Evolutionary conservation across 1,140 invertebrate species (phyloP), one percentile per base, ranked within the genome.

Genomic region (Hetaerina americana): DNA sequence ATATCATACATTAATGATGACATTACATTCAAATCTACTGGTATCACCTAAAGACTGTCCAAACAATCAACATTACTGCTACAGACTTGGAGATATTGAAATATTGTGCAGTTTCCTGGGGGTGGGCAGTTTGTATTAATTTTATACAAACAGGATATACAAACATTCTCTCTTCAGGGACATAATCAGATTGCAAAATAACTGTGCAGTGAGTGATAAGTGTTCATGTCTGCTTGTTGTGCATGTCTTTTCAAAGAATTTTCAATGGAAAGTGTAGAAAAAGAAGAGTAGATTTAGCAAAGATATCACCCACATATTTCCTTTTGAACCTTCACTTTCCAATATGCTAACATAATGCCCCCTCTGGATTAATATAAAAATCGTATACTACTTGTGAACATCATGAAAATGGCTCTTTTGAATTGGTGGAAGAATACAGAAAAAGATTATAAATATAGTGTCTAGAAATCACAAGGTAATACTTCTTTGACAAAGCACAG

Each of bases 11-110:
- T n/a, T n/a, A n/a, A n/a, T n/a, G n/a, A n/a, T n/a, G n/a, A n/a
- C n/a, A n/a, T n/a, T n/a, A n/a, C n/a, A n/a, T n/a, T n/a, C n/a
- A n/a, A n/a, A n/a, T n/a, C n/a, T n/a, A n/a, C n/a, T n/a, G n/a
- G n/a, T n/a, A n/a, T n/a, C n/a, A n/a, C n/a, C n/a, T n/a, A n/a
- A n/a, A n/a, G n/a, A n/a, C n/a, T n/a, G n/a, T n/a, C n/a, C n/a
- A n/a, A n/a, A n/a, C n/a, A n/a, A 66, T 15, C 28, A 18, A 71
- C 22, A 66, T 27, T 57, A 66, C 70, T 71, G 66, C 40, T 71
- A 66, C 70, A 71, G 66, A 71, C 57, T 27, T 25, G 26, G 29
- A 67, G 3, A 57, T 57, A 57, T 57, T 12, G 40, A 57, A 2
- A 57, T 18, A 5, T n/a, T 57, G 22, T 57, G 40, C 15, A 57